phyloP scores from a whole-genome alignment of 2,113 vertebrate genomes.

The Pantherophis guttatus region DNA sequence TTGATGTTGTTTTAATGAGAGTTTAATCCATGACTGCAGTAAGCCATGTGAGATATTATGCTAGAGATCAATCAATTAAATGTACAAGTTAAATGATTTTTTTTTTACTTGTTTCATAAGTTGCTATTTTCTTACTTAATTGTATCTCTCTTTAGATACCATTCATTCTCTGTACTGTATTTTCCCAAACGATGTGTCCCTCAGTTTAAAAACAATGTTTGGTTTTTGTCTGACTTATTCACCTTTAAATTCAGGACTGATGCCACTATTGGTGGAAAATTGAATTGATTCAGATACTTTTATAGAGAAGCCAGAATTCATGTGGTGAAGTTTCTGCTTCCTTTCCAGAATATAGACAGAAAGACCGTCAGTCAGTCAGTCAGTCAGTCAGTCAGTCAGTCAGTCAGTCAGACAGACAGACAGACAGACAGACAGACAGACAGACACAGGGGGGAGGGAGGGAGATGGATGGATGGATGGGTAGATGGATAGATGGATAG shows the following conservation, averaged over 20 bases:
- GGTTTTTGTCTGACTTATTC: constrained; percentile 3
- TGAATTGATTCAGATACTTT: not conserved
- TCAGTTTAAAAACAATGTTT: constrained; percentile 16
- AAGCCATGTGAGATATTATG: constrained; percentile 6
- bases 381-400: too few species aligned
- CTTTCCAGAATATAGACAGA: not conserved
- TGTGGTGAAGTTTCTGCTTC: not conserved
- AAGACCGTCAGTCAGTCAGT: too few species aligned
- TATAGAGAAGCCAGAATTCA: not conserved
- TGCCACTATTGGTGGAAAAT: not conserved
- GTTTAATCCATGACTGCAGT: constrained; percentile 28
- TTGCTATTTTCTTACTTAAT: constrained; percentile 31
- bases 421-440: too few species aligned
- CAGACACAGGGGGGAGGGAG: too few species aligned
- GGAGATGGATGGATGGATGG: too few species aligned
- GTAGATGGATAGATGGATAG: too few species aligned
- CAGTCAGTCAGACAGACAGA: too few species aligned
- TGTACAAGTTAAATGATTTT: constrained; percentile 26
- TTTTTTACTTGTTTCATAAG: constrained; percentile 22
- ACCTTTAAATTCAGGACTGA: not conserved
- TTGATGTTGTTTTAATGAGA: constrained; percentile 31
- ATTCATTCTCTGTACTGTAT: not conserved
- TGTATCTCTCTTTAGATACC: not conserved
- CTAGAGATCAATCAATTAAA: constrained; percentile 11
- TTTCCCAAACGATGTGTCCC: not conserved